Percentiles rank a stretch among this genome's conserved stretches.
phyloP scores from a whole-genome alignment of 2,113 vertebrate genomes.

The Accipiter virgatus region DNA sequence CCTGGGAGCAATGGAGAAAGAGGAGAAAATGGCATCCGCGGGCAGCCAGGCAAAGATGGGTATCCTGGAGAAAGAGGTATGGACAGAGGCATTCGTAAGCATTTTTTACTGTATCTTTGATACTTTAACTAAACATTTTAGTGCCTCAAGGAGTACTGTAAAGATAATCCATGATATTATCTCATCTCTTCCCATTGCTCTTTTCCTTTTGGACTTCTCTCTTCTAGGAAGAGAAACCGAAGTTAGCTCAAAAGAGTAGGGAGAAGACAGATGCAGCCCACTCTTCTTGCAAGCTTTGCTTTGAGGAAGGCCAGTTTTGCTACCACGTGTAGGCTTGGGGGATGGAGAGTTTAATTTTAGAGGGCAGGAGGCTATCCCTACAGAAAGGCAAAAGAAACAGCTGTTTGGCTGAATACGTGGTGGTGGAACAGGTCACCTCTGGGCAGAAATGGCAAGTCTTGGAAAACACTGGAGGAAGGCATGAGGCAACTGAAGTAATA shows the following conservation, averaged over 20 bases:
- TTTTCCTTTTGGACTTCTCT: not conserved
- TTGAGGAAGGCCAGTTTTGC: not conserved
- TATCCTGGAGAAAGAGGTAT: constrained; percentile 86
- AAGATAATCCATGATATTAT: not conserved
- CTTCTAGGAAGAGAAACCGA: not conserved
- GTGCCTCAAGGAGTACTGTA: not conserved
- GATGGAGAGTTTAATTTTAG: not conserved
- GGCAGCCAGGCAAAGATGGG: constrained; percentile 70
- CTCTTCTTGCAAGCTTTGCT: not conserved
- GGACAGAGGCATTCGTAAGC: not conserved
- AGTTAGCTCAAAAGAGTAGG: not conserved
- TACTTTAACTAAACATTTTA: not conserved
- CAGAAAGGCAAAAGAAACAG: not conserved
- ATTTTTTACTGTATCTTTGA: not conserved
- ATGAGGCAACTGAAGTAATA: not conserved
- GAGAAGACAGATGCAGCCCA: not conserved
- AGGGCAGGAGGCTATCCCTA: not conserved
- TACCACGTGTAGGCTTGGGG: not conserved
- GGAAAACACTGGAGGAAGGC: not conserved
- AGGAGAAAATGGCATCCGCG: constrained; percentile 72
- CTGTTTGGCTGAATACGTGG: not conserved
- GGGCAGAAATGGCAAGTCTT: not conserved
- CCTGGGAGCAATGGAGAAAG: constrained; percentile 74
- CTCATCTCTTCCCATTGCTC: not conserved
- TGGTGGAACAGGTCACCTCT: not conserved